phyloP scores from a whole-genome alignment of 2,888 invertebrate genomes.

The Cosmorhoe ocellata region DNA sequence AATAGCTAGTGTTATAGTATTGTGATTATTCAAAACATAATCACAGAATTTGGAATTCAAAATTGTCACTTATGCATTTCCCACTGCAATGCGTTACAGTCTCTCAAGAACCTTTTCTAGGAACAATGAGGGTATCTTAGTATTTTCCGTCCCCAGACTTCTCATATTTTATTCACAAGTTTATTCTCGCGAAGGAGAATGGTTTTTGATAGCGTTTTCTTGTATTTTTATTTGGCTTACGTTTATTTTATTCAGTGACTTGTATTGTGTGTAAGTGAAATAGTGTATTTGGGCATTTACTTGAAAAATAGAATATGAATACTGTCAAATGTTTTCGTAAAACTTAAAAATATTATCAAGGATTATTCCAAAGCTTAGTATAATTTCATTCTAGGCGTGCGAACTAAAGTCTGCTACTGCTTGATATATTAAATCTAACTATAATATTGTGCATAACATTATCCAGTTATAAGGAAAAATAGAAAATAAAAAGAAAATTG shows the following conservation, averaged over 20 bases:
- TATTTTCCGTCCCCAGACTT: constrained; percentile 12
- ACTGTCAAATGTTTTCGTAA: no score
- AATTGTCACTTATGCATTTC: constrained; percentile 3
- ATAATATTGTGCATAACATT: background rate
- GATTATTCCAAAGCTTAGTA: no score
- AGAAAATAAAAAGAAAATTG: constrained; percentile 2
- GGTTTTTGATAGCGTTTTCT: constrained; percentile 50
- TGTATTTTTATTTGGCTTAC: constrained; percentile 37
- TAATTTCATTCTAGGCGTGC: no score
- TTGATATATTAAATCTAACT: background rate
- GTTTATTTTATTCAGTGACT: constrained; percentile 14
- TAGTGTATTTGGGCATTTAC: background rate
- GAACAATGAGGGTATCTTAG: constrained; percentile 12
- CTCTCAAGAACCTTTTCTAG: background rate
- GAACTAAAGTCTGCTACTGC: no score
- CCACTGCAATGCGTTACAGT: constrained; percentile 6
- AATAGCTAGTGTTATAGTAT: no score
- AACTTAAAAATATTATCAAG: no score
- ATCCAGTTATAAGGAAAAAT: background rate
- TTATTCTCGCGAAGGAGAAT: constrained; percentile 35
- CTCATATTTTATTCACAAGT: constrained; percentile 47
- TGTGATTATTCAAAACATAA: no score
- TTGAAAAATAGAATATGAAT: no score
- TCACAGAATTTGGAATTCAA: no score
- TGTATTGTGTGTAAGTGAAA: constrained; percentile 3